phyloP scores from a whole-genome alignment of 1,140 invertebrate genomes.

The Heterodera carotae region DNA sequence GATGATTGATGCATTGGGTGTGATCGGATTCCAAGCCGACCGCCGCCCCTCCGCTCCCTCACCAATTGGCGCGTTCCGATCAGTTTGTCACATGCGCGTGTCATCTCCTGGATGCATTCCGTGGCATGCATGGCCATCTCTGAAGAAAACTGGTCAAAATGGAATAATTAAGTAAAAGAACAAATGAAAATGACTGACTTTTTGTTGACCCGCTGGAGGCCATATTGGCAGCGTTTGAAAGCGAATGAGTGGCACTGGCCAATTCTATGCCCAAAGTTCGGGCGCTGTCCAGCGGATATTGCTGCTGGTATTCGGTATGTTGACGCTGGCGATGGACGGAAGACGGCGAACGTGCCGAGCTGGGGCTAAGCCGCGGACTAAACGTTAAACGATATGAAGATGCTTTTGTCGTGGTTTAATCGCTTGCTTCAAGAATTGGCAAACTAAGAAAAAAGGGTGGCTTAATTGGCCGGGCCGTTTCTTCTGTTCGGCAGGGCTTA shows the following conservation, averaged over 20 bases:
- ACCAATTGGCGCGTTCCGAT: slow-evolving; percentile 38
- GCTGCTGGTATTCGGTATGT: neutral
- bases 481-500: too few relatives aligned
- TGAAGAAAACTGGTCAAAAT: slow-evolving; percentile 20
- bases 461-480: too few relatives aligned
- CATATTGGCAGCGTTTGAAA: slow-evolving; percentile 8
- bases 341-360: slow-evolving; percentile 3
- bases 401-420: too few relatives aligned
- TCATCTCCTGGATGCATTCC: slow-evolving; percentile 44
- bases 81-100: slow-evolving; percentile 37
- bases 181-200: neutral
- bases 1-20: neutral
- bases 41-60: too few relatives aligned
- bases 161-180: neutral
- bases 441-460: too few relatives aligned
- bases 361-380: neutral
- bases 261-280: slow-evolving; percentile 9
- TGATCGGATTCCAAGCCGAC: neutral
- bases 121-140: slow-evolving; percentile 38
- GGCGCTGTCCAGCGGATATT: neutral
- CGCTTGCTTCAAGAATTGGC: too few relatives aligned
- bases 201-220: slow-evolving; percentile 15
- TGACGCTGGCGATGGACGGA: neutral
- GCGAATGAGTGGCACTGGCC: slow-evolving; percentile 6
- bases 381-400: too few relatives aligned